Evolutionary conservation across 2,113 vertebrate genomes (phyloP).

Genomic region (Phalacrocorax carbo): DNA sequence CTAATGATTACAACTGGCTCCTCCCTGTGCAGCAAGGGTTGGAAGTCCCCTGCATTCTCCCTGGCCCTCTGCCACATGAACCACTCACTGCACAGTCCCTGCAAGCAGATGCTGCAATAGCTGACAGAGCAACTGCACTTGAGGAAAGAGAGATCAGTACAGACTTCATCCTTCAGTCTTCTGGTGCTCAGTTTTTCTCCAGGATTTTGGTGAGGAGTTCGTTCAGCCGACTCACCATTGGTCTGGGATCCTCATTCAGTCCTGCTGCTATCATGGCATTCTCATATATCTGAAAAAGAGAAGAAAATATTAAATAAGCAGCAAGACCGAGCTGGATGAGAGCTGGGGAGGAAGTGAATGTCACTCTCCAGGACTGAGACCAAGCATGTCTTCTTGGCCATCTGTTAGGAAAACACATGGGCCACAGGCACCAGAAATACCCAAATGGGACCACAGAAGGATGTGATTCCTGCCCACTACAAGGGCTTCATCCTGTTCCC

Average conservation of each 20-base stretch:
- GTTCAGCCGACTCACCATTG: slow-evolving; percentile 91
- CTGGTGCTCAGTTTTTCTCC: slow-evolving; percentile 80
- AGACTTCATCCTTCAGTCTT: neutral
- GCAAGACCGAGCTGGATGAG: neutral
- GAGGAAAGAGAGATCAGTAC: neutral
- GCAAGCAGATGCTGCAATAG: neutral
- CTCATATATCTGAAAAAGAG: slow-evolving; percentile 87
- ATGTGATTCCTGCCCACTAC: neutral
- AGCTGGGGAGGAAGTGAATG: neutral
- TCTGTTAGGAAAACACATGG: neutral
- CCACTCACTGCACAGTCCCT: neutral
- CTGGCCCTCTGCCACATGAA: neutral
- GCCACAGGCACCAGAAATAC: neutral
- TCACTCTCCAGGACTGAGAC: neutral
- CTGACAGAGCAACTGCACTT: neutral
- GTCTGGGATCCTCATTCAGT: slow-evolving; percentile 89
- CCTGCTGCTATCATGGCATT: slow-evolving; percentile 97
- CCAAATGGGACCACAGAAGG: neutral
- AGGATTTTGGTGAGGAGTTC: slow-evolving; percentile 88
- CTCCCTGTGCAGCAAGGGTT: neutral
- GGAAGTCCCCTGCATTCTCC: neutral
- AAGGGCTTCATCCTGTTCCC: neutral
- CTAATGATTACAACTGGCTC: neutral
- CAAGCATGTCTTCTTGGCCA: neutral
- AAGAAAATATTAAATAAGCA: neutral